Evolutionary conservation across 2,113 vertebrate genomes (phyloP), one percentile per base, ranked within the genome.

Genomic region (Haemorhous mexicanus): DNA sequence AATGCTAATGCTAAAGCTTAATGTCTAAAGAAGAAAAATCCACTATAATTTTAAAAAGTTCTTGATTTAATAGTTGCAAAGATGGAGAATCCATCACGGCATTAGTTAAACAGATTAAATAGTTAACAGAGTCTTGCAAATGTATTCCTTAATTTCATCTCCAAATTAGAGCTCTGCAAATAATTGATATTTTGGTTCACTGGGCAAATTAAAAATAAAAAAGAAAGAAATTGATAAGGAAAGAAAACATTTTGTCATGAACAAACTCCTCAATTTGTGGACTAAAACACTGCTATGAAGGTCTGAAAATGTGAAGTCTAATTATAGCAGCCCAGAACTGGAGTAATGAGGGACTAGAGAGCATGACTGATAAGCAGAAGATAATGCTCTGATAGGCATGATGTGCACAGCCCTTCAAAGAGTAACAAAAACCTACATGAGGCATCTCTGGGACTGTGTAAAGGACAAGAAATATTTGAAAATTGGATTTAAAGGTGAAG

Each of bases 131-230:
- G 26, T 18, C 46, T 85, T 80, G 66, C 46, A 90, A 94, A 90
- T 47, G 13, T 44, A 55, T 80, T 85, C 30, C 59, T 93, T 95
- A 85, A 83, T 91, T 95, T 87, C 53, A 66, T 58, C 49, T 79
- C 78, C 66, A 76, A 95, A 93, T 94, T 83, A 81, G 56, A 89
- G 28, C 20, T 81, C 85, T 56, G 52, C 55, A 81, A 95, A 92
- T 87, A 95, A 93, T 75, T 74, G 75, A 70, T 91, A 79, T 91
- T 91, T 91, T 91, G 82, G 77, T 93, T 93, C 70, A 46, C 37
- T 82, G 84, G 49, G 58, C 46, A 96, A 97, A 95, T 93, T 72
- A 87, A 64, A 96, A 96, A 53, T 39, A 80, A 93, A 89, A 86
- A 68, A 53, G 67, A 32, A 82, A 78, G 28, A 75, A 90, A 94